Evolutionary conservation across 2,888 invertebrate species (phyloP).

Genomic region (Rhagium mordax): DNA sequence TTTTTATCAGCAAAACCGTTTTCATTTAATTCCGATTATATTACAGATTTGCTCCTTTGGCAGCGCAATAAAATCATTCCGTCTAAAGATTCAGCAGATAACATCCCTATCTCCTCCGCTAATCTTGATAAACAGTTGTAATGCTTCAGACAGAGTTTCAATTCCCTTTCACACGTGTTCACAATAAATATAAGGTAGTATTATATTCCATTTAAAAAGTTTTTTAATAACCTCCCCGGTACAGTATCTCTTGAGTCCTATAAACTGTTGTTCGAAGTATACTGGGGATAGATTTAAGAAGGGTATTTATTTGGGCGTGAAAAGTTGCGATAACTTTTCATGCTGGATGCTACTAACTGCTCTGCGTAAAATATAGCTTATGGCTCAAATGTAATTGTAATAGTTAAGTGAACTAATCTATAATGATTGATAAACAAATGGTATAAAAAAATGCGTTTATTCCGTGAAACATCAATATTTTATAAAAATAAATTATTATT

Average conservation of each 20-base stretch:
- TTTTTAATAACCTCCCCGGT: constrained; percentile 18
- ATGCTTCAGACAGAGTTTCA: neutral
- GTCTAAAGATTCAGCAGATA: no score
- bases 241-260: constrained; percentile 1
- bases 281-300: constrained; percentile 3
- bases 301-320: neutral
- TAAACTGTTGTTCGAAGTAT: constrained; percentile 16
- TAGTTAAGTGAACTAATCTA: no score
- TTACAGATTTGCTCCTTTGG: no score
- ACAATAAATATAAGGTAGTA: constrained; percentile 14
- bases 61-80: no score
- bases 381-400: no score
- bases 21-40: no score
- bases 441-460: no score
- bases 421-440: no score
- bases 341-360: neutral
- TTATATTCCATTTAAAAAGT: constrained; percentile 24
- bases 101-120: neutral
- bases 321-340: neutral
- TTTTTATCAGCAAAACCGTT: no score
- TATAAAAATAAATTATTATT: no score
- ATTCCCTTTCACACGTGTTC: constrained; percentile 8
- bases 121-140: neutral
- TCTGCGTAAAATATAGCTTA: no score
- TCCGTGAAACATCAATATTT: no score